Evolutionary conservation across 2,797 vertebrate species (phyloP), one percentile per base, ranked within the genome.

Genomic region (Hylomyscus alleni): DNA sequence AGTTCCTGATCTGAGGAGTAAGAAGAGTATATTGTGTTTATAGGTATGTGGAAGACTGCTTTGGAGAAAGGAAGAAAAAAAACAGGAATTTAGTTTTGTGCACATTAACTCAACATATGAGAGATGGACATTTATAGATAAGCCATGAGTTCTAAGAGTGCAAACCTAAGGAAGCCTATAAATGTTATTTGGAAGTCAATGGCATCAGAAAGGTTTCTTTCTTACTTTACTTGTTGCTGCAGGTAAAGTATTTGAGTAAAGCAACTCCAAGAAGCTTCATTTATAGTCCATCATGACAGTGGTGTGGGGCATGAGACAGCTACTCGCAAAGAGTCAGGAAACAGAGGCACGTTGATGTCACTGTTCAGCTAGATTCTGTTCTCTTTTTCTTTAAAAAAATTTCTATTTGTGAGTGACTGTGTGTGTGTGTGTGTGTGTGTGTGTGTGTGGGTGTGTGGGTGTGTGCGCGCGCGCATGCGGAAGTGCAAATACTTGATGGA

Each of bases 391-490:
- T 86, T 85, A 29, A 24, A 86, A 37, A 54, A 26, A 7, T 26
- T 37, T 54, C 47, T n/a, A 22, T 50, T n/a, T 22, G 1, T 50
- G 3, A 19, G 14, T 81, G n/a, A 54, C 14, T n/a, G 20, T 22
- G 31, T 54, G 31, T 54, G 17, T 78, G 22, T 62, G 62, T 29
- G 15, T 44, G n/a, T n/a, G 20, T 22, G 31, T 54, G 31, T 54
- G 17, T 78, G 22, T 62, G 62, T 29, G 15, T 44, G 82, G 20
- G 10, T 34, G 19, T 52, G 62, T 14, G 31, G 22, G 11, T 12
- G 29, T 19, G 6, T 2, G 15, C 6, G 1, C 26, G 12, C 3
- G n/a, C 11, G 10, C 29, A 3, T 4, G 10, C 13, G 1, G 13
- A 2, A 20, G 44, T 69, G 31, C 34, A 69, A 8, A 24, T 37